Percentiles rank a stretch among this genome's conserved stretches.
These are phyloP conservation scores for Liposcelis brunnea DNA, from an alignment of 2,888 invertebrate species.

Conservation along the genomic window DNA sequence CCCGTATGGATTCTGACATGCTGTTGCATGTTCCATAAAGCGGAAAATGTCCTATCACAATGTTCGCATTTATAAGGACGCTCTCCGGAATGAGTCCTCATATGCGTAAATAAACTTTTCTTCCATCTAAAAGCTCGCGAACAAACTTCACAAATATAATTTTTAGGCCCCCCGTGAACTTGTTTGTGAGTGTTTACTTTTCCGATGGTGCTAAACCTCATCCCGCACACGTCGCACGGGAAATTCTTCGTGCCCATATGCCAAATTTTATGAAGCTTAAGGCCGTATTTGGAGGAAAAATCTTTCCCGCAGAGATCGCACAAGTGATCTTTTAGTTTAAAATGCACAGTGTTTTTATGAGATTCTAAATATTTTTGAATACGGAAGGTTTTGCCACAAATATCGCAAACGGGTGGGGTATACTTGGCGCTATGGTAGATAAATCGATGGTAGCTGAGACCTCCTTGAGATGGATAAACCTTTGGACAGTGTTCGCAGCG, in stretches of 20 bases:
- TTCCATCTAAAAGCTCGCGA: slow-evolving; percentile 5
- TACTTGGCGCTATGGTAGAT: not conserved
- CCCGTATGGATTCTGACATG: slow-evolving; percentile 2
- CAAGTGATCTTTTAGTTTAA: slow-evolving; percentile 1
- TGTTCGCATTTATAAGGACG: not conserved
- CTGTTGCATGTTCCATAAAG: slow-evolving; percentile 5
- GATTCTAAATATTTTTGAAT: slow-evolving; percentile 2
- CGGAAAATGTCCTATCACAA: not conserved
- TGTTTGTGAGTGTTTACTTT: slow-evolving; percentile 6
- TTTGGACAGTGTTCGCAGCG: slow-evolving; percentile 2
- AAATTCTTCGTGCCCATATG: slow-evolving; percentile 3
- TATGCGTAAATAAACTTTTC: slow-evolving; percentile 6
- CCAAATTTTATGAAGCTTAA: slow-evolving; percentile 2
- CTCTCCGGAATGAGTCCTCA: slow-evolving; percentile 4
- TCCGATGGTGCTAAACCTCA: not conserved
- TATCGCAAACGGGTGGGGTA: not conserved
- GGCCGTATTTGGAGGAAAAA: slow-evolving; percentile 1
- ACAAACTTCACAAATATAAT: slow-evolving; percentile 4
- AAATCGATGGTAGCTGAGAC: not conserved
- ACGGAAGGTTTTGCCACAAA: slow-evolving; percentile 1
- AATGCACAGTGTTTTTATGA: slow-evolving; percentile 7
- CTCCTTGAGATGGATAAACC: slow-evolving; percentile 1
- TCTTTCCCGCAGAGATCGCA: slow-evolving; percentile 6
- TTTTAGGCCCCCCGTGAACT: slow-evolving; percentile 5
- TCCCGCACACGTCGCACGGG: slow-evolving; percentile 4